phyloP scores from a whole-genome alignment of 1,140 invertebrate genomes.

The Drosophila ficusphila region DNA sequence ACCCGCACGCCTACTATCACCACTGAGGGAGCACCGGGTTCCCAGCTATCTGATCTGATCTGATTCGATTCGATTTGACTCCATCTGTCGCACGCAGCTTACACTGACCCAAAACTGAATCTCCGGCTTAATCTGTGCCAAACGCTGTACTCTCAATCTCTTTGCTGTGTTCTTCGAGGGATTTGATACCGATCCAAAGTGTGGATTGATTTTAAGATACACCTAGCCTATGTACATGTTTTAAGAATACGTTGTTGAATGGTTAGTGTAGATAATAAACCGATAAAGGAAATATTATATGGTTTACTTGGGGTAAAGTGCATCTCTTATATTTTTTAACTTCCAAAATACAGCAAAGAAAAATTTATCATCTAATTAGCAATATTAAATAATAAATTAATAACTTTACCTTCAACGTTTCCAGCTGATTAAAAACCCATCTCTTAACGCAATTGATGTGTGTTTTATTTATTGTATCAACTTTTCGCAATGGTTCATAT shows the following conservation, averaged over 20 bases:
- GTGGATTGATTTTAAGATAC: constrained; percentile 48
- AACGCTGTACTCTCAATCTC: constrained; percentile 31
- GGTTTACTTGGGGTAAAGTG: not conserved
- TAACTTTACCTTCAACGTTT: too few species aligned
- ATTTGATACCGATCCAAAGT: constrained; percentile 50
- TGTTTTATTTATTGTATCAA: constrained; percentile 80
- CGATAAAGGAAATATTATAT: constrained; percentile 4
- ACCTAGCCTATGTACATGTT: constrained; percentile 42
- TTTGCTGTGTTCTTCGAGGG: constrained; percentile 62
- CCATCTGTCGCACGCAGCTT: constrained; percentile 32
- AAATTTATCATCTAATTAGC: not conserved
- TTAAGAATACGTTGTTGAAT: constrained; percentile 38
- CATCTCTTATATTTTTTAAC: too few species aligned
- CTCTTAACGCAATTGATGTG: constrained; percentile 57
- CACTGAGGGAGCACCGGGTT: constrained; percentile 39
- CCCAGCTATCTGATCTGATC: constrained; percentile 24
- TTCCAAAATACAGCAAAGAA: too few species aligned
- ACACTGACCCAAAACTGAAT: constrained; percentile 27
- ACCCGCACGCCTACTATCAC: constrained; percentile 70
- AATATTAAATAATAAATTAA: too few species aligned
- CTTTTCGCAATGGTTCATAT: constrained; percentile 65
- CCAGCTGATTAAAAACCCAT: not conserved
- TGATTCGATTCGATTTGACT: constrained; percentile 29
- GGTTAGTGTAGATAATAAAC: constrained; percentile 38
- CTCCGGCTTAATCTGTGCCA: constrained; percentile 23